Evolutionary conservation across 2,888 invertebrate species (phyloP).

Genomic region (Meandrusa payeni): DNA sequence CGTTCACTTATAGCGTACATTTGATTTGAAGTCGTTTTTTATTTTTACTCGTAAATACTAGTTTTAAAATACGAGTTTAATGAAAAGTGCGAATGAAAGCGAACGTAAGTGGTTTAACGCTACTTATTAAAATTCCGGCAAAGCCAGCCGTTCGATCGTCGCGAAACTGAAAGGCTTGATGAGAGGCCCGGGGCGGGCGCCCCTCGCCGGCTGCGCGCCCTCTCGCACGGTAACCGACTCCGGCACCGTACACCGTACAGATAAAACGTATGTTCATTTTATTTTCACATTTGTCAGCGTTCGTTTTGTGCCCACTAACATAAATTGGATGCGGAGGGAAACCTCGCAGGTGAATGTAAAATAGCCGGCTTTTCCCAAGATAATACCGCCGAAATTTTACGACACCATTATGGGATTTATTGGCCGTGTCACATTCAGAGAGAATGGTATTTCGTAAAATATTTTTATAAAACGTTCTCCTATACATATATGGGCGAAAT

Average conservation of each 20-base stretch:
- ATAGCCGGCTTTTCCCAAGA: conserved; percentile 78
- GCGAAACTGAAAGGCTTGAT: conserved; percentile 20
- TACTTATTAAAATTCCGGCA: conserved; percentile 13
- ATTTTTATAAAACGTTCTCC: conserved; percentile 53
- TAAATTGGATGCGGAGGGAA: conserved; percentile 79
- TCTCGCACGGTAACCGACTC: conserved; percentile 60
- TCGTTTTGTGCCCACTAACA: conserved; percentile 81
- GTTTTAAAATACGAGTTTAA: no score
- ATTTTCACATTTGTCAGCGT: conserved; percentile 80
- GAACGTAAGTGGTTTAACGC: conserved; percentile 9
- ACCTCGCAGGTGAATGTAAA: conserved; percentile 80
- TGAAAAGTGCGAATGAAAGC: background rate
- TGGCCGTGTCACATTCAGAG: conserved; percentile 71
- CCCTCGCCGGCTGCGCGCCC: conserved; percentile 28
- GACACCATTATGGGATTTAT: conserved; percentile 78
- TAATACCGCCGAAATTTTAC: conserved; percentile 78
- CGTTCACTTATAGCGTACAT: no score
- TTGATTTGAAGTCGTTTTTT: no score
- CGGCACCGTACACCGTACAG: conserved; percentile 66
- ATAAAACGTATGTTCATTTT: conserved; percentile 80
- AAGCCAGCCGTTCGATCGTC: conserved; percentile 4
- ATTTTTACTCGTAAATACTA: no score
- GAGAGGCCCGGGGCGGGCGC: conserved; percentile 19
- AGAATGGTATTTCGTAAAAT: conserved; percentile 62
- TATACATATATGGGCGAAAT: no score